A percentile compares a stretch with the other conserved stretches of the same genome.
Conservation (phyloP, 2,113 vertebrate species). For the Chionis minor region DNA sequence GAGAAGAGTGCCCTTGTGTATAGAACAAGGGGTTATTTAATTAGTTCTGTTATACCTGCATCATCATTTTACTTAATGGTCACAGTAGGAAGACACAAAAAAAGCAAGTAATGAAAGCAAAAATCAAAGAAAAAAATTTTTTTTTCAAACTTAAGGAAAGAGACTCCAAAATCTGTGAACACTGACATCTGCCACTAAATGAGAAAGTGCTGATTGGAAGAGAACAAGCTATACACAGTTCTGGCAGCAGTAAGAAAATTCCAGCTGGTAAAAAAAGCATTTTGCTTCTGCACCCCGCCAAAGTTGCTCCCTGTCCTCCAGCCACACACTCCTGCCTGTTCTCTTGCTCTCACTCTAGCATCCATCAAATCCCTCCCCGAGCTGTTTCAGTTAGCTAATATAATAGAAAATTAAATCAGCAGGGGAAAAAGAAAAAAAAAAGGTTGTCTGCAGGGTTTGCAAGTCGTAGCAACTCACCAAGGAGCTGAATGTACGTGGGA, state of each 20-base stretch:
- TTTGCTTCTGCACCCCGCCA: neutral
- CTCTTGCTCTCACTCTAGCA: neutral
- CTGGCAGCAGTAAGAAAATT: neutral
- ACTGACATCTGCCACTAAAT: neutral
- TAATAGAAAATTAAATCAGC: neutral
- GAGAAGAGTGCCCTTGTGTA: neutral
- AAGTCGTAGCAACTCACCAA: neutral
- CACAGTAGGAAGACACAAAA: neutral
- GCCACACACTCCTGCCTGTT: neutral
- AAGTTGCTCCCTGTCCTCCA: neutral
- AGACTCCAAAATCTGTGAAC: neutral
- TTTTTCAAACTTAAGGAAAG: neutral
- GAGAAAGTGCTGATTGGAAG: neutral
- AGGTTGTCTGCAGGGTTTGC: neutral
- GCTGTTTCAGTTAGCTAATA: neutral
- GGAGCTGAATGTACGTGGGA: fast-evolving
- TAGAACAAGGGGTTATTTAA: neutral
- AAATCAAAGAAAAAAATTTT: neutral
- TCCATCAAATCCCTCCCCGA: neutral
- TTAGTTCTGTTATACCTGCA: neutral
- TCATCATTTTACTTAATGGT: neutral
- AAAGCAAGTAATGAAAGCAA: neutral
- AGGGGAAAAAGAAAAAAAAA: neutral
- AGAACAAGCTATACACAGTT: neutral
- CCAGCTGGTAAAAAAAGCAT: neutral